These are phyloP conservation scores for Pristiophorus japonicus DNA, from an alignment of 2,113 vertebrate species.

Conservation along the genomic window DNA sequence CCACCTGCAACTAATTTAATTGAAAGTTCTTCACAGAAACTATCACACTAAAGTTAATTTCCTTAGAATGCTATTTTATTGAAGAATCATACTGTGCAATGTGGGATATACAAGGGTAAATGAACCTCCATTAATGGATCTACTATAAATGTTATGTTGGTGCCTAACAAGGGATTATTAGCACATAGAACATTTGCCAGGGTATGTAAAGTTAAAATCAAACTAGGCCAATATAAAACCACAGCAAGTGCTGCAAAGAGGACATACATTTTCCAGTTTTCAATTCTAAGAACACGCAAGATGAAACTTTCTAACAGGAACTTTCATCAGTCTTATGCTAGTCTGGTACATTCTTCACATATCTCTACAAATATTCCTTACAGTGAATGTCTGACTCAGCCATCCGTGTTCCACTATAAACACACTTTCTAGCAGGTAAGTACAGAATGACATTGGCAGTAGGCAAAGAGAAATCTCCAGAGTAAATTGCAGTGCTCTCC, in stretches of 20 bases:
- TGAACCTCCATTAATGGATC: not conserved
- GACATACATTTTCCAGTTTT: not conserved
- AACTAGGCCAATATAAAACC: not conserved
- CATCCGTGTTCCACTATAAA: not conserved
- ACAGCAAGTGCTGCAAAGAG: not conserved
- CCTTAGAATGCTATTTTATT: slow-evolving; percentile 12
- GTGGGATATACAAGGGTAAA: not conserved
- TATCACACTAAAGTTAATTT: not conserved
- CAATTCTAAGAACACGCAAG: not conserved
- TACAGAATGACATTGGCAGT: not conserved
- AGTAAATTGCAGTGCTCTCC: not conserved
- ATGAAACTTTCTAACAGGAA: not conserved
- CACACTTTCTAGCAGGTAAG: not conserved
- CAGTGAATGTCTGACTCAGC: slow-evolving; percentile 3
- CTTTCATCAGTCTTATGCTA: not conserved
- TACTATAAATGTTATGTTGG: not conserved
- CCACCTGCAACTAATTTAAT: slow-evolving; percentile 6
- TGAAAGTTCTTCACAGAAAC: slow-evolving; percentile 9
- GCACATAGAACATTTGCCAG: not conserved
- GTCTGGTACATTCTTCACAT: slow-evolving; percentile 11
- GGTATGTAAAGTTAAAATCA: not conserved
- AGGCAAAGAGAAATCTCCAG: not conserved
- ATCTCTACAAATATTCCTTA: not conserved
- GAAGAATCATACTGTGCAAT: slow-evolving; percentile 13
- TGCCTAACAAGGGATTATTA: not conserved